A percentile compares a stretch with the other conserved stretches of the same genome.
Evolutionary conservation across 2,113 vertebrate genomes (phyloP).

Genomic region (Marcusenius ussheri): DNA sequence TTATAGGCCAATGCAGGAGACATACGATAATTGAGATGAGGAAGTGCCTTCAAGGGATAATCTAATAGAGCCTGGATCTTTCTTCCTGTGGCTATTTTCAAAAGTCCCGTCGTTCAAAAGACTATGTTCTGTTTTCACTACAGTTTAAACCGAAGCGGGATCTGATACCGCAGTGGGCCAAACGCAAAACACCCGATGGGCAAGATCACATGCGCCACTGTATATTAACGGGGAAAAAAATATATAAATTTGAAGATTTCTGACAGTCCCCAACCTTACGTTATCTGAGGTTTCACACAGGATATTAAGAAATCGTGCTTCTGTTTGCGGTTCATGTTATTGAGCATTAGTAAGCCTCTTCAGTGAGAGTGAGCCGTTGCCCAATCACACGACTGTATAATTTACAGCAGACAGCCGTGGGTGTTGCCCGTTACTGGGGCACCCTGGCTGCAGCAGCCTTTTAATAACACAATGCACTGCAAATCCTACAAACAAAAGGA

Average conservation of each 20-base stretch:
- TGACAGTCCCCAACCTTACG: background rate
- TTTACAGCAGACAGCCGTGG: background rate
- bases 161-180: too few relatives aligned
- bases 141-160: background rate
- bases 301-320: slow-evolving; percentile 57
- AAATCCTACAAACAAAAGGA: slow-evolving; percentile 2
- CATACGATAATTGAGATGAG: slow-evolving; percentile 38
- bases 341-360: background rate
- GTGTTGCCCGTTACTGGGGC: background rate
- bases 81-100: slow-evolving; percentile 43
- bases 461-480: background rate
- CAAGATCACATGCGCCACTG: background rate
- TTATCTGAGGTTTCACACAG: slow-evolving; percentile 43
- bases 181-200: background rate
- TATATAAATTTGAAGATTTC: background rate
- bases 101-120: slow-evolving; percentile 29
- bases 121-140: background rate
- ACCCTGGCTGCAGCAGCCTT: background rate
- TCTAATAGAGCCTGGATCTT: slow-evolving; percentile 36
- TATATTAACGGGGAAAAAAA: background rate
- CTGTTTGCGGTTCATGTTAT: slow-evolving; percentile 31
- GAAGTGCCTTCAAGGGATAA: slow-evolving; percentile 42
- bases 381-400: slow-evolving; percentile 1
- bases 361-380: background rate
- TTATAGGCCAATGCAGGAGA: slow-evolving; percentile 37